phyloP scores from a whole-genome alignment of 2,797 vertebrate genomes.

The Urophycis tenuis region DNA sequence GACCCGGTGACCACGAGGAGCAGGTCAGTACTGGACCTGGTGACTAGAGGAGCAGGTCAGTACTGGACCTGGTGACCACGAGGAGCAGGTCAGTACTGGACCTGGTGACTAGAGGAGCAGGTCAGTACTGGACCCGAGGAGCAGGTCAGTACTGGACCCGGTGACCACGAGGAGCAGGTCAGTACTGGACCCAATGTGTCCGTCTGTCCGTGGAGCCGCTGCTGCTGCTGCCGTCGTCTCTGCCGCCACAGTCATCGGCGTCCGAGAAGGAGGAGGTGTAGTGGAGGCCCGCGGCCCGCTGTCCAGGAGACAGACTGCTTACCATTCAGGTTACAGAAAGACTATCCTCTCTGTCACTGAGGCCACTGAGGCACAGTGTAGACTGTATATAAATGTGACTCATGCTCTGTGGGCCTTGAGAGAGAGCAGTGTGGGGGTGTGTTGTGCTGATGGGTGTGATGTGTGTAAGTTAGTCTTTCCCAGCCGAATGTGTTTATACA shows the following conservation, averaged over 20 bases:
- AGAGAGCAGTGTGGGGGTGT: not conserved
- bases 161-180: not conserved
- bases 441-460: not conserved
- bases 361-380: not conserved
- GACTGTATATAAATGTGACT: not conserved
- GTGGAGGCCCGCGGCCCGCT: constrained; percentile 61
- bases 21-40: too few species aligned
- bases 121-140: not conserved
- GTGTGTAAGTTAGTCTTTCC: not conserved
- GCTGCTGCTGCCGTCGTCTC: constrained; percentile 53
- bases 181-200: constrained; percentile 15
- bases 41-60: too few species aligned
- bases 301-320: too few species aligned
- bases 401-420: not conserved
- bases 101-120: too few species aligned
- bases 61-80: too few species aligned
- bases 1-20: too few species aligned
- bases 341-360: too few species aligned
- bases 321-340: too few species aligned
- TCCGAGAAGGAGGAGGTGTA: constrained; percentile 67
- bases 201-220: constrained; percentile 46
- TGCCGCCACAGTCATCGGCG: constrained; percentile 60
- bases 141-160: not conserved
- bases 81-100: too few species aligned
- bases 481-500: not conserved